Base-by-base conservation (phyloP, 2,113 vertebrate genomes). In the Talpa occidentalis region DNA sequence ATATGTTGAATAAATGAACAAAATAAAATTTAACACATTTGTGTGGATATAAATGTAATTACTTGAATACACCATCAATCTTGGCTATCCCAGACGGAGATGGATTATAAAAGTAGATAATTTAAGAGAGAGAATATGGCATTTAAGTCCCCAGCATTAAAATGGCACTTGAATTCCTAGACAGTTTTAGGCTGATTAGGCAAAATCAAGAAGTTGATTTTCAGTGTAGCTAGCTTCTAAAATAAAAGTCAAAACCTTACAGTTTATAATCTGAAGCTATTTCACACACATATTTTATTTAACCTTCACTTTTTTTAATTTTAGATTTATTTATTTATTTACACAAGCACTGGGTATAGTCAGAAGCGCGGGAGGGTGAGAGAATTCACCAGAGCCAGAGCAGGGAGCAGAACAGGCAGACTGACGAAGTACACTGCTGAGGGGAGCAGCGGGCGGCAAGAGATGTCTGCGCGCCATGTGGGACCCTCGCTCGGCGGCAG, bases 11-110 rank as follows among this genome's bases (percentile, higher is more conserved):
- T 73, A 88, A 56, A 76, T 67, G 42, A 62, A 92, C 44, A 6
- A 91, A 93, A 86, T 86, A 60, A 79, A 88, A 69, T 82, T 47
- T 15, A 93, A 84, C n/a, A 16, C 15, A 89, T 56, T 62, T 81
- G 22, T 94, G 7, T 16, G 83, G 56, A n/a, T 77, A 92, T 72
- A 72, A 91, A 90, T 54, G 52, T 11, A 28, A 62, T 66, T 47
- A 52, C 88, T 88, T 82, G 37, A 93, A 64, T 56, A 42, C 6
- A 56, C 60, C 28, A 66, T 47, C 24, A 76, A 44, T 17, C 52
- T 86, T 77, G 47, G 72, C 32, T 44, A 8, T 54, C 30, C 4
- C 47, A 88, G 30, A 35, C 19, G 12, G 22, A 52, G 10, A 80
- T 6, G 28, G 10, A 1, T 66, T 76, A 21, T 3, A 40, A 32